Evolutionary conservation across 2,797 vertebrate genomes (phyloP).

Genomic region (Euthynnus affinis): DNA sequence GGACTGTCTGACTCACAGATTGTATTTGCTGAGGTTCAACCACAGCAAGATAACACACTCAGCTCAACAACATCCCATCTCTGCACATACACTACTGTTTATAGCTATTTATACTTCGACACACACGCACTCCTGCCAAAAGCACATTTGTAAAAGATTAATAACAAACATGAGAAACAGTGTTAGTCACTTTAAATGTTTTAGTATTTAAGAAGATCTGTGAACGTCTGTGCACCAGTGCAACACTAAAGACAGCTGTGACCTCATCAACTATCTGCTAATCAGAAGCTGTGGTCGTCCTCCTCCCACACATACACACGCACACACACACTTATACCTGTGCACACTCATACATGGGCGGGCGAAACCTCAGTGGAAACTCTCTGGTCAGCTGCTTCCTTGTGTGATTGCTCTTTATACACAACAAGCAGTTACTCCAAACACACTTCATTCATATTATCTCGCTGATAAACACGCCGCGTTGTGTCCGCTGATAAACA

Average conservation of each 20-base stretch:
- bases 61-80: neutral
- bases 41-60: constrained; percentile 30
- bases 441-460: constrained; percentile 5
- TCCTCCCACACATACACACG: neutral
- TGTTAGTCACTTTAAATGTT: neutral
- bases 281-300: constrained; percentile 7
- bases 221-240: neutral
- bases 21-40: constrained; percentile 18
- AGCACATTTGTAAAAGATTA: too few species aligned
- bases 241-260: neutral
- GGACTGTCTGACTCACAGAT: constrained; percentile 17
- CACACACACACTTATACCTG: constrained; percentile 1
- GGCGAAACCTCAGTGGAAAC: constrained; percentile 14
- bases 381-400: neutral
- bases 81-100: neutral
- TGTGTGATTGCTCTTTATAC: constrained; percentile 1
- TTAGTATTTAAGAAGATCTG: neutral
- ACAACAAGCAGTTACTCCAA: constrained; percentile 9
- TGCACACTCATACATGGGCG: neutral
- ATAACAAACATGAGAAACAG: neutral
- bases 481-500: neutral
- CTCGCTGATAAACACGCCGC: neutral
- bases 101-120: neutral
- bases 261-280: neutral
- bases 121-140: neutral